Evolutionary conservation across 2,797 vertebrate genomes (phyloP), one percentile per base, ranked within the genome.

Genomic region (Gorsachius magnificus): DNA sequence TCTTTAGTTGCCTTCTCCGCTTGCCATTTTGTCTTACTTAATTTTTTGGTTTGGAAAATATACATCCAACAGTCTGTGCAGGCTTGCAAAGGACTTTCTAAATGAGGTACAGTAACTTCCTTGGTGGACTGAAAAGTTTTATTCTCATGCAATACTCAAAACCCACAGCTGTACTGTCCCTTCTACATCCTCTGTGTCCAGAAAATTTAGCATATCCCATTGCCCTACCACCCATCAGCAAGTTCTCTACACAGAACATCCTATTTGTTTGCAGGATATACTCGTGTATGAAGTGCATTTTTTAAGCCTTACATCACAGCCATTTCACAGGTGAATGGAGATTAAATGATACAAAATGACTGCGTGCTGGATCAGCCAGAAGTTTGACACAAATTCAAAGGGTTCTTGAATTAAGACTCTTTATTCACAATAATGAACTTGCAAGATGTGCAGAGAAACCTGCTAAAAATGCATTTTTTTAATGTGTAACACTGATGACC

Each of bases 291-390:
- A 66, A 43, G 24, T 29, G 19, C 45, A 87, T 78, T 91, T 89
- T 89, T 77, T 2, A 74, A 75, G 51, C 7, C 41, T 89, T 61
- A 72, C 45, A 33, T 83, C 70, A 88, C 54, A 85, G 25, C 45
- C 69, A 76, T 84, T 95, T 93, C 80, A 66, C 79, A 92, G 46
- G 50, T 88, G 89, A 92, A 86, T 61, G 12, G 25, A 88, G 80
- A 87, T 69, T 35, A 78, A 95, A 83, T 11, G 87, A 82, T 64
- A 85, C 24, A 50, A 81, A 72, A 57, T 24, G 35, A 13, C 31
- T 58, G n/a, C 33, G 26, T 45, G 80, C 58, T 65, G 38, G 58
- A 91, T 60, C 80, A 87, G 77, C 63, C 46, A 56, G 64, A 86
- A 53, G 60, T 38, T 66, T 7, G 6, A 71, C 35, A 28, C 61